These are phyloP conservation scores for Vidua chalybeata DNA, from an alignment of 2,113 vertebrate species.

Conservation along the genomic window DNA sequence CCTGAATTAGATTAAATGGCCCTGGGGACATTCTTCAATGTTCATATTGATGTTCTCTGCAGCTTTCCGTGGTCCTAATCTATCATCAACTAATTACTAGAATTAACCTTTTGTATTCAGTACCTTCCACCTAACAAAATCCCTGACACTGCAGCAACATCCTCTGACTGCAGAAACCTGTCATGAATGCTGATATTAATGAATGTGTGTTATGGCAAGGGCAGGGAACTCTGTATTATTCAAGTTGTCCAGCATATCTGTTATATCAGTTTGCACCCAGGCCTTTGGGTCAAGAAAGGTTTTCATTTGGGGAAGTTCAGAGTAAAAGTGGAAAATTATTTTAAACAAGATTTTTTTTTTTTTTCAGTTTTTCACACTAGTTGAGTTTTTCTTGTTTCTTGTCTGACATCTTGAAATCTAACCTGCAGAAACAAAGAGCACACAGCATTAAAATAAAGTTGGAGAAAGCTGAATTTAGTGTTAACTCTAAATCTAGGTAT, in stretches of 20 bases:
- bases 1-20: slow-evolving; percentile 45
- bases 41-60: slow-evolving; percentile 40
- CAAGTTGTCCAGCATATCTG: background rate
- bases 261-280: background rate
- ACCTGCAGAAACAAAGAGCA: background rate
- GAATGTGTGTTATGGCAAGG: background rate
- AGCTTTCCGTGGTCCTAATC: slow-evolving; percentile 42
- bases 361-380: background rate
- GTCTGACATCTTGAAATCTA: background rate
- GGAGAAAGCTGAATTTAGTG: background rate
- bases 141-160: slow-evolving; percentile 25
- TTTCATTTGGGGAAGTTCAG: background rate
- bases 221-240: background rate
- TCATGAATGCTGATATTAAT: background rate
- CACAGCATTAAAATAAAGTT: background rate
- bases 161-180: background rate
- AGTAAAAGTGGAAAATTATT: background rate
- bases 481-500: background rate
- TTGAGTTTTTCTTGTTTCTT: background rate
- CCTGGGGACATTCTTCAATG: slow-evolving; percentile 7
- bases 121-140: slow-evolving; percentile 29
- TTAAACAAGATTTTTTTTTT: background rate
- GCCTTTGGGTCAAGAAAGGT: background rate
- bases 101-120: slow-evolving; percentile 61
- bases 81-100: slow-evolving; percentile 61